Evolutionary conservation across 1,140 invertebrate genomes (phyloP), one percentile per base, ranked within the genome.

Genomic region (Drosophila asahinai): DNA sequence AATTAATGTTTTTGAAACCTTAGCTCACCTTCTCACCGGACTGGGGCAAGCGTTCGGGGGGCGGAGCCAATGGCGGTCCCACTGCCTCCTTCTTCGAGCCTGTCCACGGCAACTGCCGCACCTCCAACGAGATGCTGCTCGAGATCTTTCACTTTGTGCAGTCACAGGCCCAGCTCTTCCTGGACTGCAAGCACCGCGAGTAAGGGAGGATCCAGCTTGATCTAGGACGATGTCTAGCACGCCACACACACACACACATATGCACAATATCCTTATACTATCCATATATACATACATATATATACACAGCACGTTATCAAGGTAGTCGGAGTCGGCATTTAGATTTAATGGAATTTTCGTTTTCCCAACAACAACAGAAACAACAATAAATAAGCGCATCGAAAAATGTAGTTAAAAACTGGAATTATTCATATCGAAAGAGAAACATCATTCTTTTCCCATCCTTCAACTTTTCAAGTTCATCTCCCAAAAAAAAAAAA

Each of bases 1-100:
- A 47, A 47, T 14, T 17, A 25, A 12, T 49, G 4, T 1, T 2
- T 22, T 12, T 2, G 0, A 7, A 17, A 8, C 0, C 0, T 40
- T 67, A 93, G 87, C 42, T 93, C 47, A 93, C 93, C 36, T 93
- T 93, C 74, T 92, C 93, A 3, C 91, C 93, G 22, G 86, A 84
- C 22, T 93, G 93, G 93, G 93, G 93, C 33, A 93, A 93, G 57
- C 77, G 93, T 6, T 91, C 91, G 14, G 73, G 73, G 12, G 79
- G 79, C 3, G 81, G 78, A 17, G 76, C 65, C 15, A 55, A 22
- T 33, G 58, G 70, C n/a, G 71, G 66, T 8, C 64, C 70, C 14
- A 30, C 78, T 4, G 74, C 77, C 9, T 61, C 78, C 42, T 92
- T 91, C 54, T 92, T 91, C 51, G 84, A 91, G 27, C 15, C 77